phyloP scores from a whole-genome alignment of 2,888 invertebrate species.

The Ectropis crepuscularia region DNA sequence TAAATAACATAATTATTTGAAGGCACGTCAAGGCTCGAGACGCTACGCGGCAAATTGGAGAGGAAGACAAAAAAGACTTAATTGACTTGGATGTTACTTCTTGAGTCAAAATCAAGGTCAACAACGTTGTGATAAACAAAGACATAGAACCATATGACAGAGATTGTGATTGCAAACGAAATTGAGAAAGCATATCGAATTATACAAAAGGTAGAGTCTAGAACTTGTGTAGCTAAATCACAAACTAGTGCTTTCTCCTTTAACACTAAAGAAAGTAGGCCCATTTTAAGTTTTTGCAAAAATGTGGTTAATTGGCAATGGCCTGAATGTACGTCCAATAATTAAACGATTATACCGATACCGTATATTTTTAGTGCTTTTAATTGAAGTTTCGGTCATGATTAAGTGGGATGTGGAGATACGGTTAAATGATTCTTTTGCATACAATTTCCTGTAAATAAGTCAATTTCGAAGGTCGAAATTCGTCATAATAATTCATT shows the following conservation, averaged over 20 bases:
- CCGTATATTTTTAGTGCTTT: constrained; percentile 30
- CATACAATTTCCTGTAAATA: constrained; percentile 14
- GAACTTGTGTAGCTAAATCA: constrained; percentile 1
- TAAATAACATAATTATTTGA: constrained; percentile 30
- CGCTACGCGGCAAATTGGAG: constrained; percentile 36
- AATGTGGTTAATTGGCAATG: constrained; percentile 31
- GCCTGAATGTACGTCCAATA: constrained; percentile 22
- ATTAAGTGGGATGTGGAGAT: constrained; percentile 11
- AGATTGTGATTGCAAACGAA: constrained; percentile 21
- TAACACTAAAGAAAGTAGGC: constrained; percentile 30
- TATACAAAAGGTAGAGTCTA: constrained; percentile 8
- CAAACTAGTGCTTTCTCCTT: constrained; percentile 31
- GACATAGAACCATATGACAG: constrained; percentile 27
- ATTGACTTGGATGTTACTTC: constrained; percentile 43
- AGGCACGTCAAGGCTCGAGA: constrained; percentile 38
- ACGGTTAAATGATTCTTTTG: constrained; percentile 20
- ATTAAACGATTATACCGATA: constrained; percentile 24
- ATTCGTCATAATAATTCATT: constrained; percentile 6
- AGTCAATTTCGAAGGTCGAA: not conserved
- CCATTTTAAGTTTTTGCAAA: constrained; percentile 20
- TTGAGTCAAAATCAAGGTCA: constrained; percentile 38
- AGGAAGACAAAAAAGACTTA: constrained; percentile 43
- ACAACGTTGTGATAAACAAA: constrained; percentile 34
- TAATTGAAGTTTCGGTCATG: constrained; percentile 18
- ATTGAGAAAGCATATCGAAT: constrained; percentile 17